Base-by-base conservation (phyloP, 2,888 invertebrate genomes). In the Oligia strigilis region DNA sequence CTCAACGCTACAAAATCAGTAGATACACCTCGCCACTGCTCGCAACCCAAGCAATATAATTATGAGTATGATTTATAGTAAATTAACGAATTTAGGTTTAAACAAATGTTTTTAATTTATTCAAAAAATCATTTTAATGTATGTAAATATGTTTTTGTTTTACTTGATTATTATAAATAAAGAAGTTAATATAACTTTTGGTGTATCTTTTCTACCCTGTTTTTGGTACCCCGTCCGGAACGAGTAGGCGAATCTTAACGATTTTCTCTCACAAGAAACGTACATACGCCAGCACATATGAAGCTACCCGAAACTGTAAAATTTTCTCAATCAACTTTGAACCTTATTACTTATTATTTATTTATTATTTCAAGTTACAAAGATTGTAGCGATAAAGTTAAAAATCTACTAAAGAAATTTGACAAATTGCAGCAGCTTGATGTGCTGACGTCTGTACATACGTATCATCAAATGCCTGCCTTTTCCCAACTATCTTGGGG, bases 71-170 rank as follows among this genome's bases (percentile, higher is more conserved):
- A 43, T 67, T 75, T 17, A 65, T 82, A 29, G 65, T 66, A 40
- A 84, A 58, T 5, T 52, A 60, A 82, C 77, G 82, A 84, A 85
- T 77, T 85, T 84, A 84, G 86, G 76, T 76, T 74, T 62, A 81
- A 36, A 60, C 2, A 52, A 83, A 58, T 49, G 67, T 65, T 82
- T 58, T 62, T 84, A 77, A 84, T 84, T 84, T 85, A 84, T 84
- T 85, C 1, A 40, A 69, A 52, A n/a, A 43, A 65, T 36, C 77
- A 82, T 72, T 74, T 1, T 58, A 67, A 8, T 65, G 46, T 77
- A 86, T 84, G 83, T 84, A 86, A 71, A 85, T 85, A 75, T 82
- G 74, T 86, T 75, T 64, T 84, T 83, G 86, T 85, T 85, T 73
- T 74, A 85, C 1, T 76, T 81, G 70, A 64, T 73, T 71, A 85